Conservation (phyloP, 2,797 vertebrate species). For the Pteropus rufus region DNA sequence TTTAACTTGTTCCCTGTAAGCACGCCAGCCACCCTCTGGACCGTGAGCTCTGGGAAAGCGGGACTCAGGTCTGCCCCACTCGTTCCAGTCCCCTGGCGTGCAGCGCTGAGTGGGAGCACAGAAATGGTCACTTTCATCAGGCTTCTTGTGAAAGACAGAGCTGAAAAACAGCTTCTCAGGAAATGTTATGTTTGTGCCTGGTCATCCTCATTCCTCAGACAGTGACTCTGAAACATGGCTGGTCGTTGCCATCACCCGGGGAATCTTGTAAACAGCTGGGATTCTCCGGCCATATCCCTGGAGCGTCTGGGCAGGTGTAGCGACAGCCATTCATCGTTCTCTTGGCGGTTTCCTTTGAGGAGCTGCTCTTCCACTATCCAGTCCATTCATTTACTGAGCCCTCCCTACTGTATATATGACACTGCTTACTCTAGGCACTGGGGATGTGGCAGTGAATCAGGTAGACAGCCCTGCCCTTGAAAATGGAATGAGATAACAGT, state of each 20-base stretch:
- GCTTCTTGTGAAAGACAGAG: background rate
- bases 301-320: background rate
- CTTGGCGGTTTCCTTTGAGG: background rate
- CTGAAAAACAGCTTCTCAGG: background rate
- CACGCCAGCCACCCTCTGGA: background rate
- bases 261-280: background rate
- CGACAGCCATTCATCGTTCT: background rate
- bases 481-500: background rate
- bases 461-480: background rate
- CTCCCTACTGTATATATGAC: background rate
- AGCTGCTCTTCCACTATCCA: background rate
- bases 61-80: background rate
- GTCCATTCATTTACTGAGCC: background rate
- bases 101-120: rapidly evolving
- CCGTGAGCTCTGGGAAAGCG: background rate
- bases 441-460: background rate
- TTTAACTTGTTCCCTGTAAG: background rate
- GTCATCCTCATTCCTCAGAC: background rate
- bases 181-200: background rate
- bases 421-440: background rate
- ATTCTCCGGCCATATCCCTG: background rate
- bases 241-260: background rate
- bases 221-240: background rate
- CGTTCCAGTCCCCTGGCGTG: background rate
- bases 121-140: background rate